phyloP scores from a whole-genome alignment of 2,797 vertebrate species.

The Phrynocephalus guinanensis region DNA sequence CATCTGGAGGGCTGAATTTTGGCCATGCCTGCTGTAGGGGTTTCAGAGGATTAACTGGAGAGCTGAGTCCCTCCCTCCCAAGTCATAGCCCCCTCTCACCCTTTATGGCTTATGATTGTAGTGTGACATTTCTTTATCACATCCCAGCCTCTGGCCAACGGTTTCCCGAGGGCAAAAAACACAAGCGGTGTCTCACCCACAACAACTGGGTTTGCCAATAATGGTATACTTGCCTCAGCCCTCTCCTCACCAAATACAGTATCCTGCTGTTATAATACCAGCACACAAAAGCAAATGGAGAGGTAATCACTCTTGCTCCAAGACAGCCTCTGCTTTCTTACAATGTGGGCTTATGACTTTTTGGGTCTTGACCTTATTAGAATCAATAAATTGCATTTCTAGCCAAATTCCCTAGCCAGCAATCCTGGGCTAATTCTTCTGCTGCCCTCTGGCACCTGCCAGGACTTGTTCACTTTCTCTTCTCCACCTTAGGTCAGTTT shows the following conservation, averaged over 20 bases:
- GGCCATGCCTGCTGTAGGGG: too few relatives aligned
- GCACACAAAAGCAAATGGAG: neutral
- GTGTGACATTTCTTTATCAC: neutral
- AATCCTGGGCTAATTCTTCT: conserved; percentile 12
- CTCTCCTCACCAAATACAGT: neutral
- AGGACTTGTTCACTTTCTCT: conserved; percentile 4
- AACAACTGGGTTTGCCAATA: neutral
- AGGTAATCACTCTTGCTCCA: conserved; percentile 1
- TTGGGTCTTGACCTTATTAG: conserved; percentile 34
- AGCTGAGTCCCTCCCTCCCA: too few relatives aligned
- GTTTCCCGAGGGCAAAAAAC: neutral
- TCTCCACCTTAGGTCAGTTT: conserved; percentile 33
- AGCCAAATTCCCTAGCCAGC: conserved; percentile 25
- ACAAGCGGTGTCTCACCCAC: neutral
- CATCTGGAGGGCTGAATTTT: too few relatives aligned
- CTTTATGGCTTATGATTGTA: neutral
- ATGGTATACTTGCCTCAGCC: neutral
- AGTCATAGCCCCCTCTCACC: too few relatives aligned
- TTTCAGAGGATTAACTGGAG: too few relatives aligned
- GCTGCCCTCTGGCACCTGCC: conserved; percentile 9
- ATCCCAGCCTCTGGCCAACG: neutral
- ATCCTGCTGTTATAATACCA: neutral
- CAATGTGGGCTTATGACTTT: neutral
- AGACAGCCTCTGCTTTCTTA: conserved; percentile 11
- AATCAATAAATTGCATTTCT: conserved; percentile 37